Conservation (phyloP, 2,113 vertebrate species). For the Catharus fuscescens region DNA sequence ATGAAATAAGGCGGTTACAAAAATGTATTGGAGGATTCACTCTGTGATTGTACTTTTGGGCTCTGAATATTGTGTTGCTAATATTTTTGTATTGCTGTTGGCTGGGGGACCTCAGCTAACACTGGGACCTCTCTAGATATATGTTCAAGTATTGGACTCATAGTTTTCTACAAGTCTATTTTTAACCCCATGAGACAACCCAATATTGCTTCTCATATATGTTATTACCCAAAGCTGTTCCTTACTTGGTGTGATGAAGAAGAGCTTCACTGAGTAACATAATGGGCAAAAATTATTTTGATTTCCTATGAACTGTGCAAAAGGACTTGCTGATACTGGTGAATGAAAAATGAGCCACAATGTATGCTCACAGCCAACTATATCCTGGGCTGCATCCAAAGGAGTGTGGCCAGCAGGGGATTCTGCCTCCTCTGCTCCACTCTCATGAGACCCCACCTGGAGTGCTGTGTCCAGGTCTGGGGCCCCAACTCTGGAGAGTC, state of each 20-base stretch:
- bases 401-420: neutral
- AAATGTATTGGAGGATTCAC: neutral
- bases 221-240: neutral
- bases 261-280: neutral
- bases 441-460: neutral
- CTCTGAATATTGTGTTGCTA: neutral
- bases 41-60: neutral
- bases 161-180: neutral
- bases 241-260: neutral
- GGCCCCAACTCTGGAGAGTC: neutral
- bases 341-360: neutral
- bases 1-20: neutral
- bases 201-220: neutral
- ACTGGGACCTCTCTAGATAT: neutral
- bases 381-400: neutral
- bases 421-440: neutral
- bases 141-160: neutral
- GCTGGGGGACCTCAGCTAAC: neutral
- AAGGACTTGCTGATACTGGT: neutral
- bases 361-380: rapidly evolving
- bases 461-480: neutral
- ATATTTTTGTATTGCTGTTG: neutral
- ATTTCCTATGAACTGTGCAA: neutral
- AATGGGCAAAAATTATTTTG: neutral
- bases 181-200: neutral